A percentile compares a stretch with the other conserved stretches of the same genome.
These are phyloP conservation scores for Drosophila varians DNA, from an alignment of 1,140 invertebrate species.

Conservation along the genomic window DNA sequence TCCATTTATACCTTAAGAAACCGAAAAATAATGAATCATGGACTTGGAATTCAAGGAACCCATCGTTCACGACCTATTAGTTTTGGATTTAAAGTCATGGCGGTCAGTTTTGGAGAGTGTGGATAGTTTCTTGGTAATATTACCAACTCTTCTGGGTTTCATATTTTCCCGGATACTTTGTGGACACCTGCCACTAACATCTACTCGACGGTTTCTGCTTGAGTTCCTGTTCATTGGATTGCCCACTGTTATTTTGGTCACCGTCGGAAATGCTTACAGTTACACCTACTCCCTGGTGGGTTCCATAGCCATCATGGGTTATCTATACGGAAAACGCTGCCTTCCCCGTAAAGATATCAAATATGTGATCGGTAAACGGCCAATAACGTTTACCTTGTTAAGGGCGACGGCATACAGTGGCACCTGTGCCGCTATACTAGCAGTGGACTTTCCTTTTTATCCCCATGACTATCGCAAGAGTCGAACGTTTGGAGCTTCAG, in stretches of 20 bases:
- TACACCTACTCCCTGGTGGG: slow-evolving; percentile 7
- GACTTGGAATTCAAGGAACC: not conserved
- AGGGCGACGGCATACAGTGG: slow-evolving; percentile 89
- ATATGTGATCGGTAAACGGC: slow-evolving; percentile 48
- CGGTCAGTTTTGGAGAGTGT: slow-evolving; percentile 21
- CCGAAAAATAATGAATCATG: not conserved
- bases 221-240: slow-evolving; percentile 55
- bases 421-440: slow-evolving; percentile 93
- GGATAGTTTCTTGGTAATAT: slow-evolving; percentile 20
- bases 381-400: slow-evolving; percentile 76
- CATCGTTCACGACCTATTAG: not conserved
- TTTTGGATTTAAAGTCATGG: slow-evolving; percentile 29
- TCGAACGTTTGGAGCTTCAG: slow-evolving; percentile 92
- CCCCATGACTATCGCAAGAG: slow-evolving; percentile 94
- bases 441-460: slow-evolving; percentile 95
- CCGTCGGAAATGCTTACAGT: slow-evolving; percentile 22
- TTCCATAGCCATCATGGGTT: not conserved
- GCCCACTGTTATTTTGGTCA: slow-evolving; percentile 48
- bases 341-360: not conserved
- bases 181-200: slow-evolving; percentile 22
- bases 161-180: slow-evolving; percentile 36
- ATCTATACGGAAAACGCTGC: slow-evolving; percentile 4
- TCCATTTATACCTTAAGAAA: not conserved
- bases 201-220: slow-evolving; percentile 45
- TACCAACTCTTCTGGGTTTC: slow-evolving; percentile 48